Evolutionary conservation across 2,797 vertebrate species (phyloP).

Genomic region (Thamnophis elegans): DNA sequence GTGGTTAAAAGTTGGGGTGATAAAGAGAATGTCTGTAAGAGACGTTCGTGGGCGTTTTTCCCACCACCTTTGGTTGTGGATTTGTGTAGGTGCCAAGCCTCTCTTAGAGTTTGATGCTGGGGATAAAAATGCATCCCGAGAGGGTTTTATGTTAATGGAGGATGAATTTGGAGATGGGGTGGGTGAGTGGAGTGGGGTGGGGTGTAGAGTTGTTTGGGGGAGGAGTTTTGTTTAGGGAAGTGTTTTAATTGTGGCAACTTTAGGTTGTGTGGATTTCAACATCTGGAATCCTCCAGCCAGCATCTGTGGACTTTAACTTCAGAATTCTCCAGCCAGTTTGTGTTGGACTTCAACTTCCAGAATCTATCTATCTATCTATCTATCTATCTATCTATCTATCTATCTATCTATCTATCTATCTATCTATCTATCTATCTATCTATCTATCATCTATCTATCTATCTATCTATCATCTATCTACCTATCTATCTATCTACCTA

Average conservation of each 20-base stretch:
- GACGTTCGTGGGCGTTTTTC: background rate
- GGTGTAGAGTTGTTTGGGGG: background rate
- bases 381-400: too few species aligned
- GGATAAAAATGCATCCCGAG: background rate
- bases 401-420: too few species aligned
- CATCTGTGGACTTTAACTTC: too few species aligned
- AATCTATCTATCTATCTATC: too few species aligned
- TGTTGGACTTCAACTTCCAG: background rate
- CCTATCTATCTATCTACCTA: too few species aligned
- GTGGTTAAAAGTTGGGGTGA: background rate
- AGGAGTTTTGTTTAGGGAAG: background rate
- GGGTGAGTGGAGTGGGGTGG: too few species aligned
- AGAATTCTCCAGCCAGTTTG: background rate
- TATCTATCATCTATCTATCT: too few species aligned
- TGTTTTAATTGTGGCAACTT: background rate
- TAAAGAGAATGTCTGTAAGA: too few species aligned
- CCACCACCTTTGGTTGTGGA: too few species aligned
- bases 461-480: too few species aligned
- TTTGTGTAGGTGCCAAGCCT: background rate
- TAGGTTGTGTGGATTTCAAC: background rate
- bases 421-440: too few species aligned
- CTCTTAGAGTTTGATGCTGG: background rate
- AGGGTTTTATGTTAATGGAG: background rate
- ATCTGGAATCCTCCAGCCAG: background rate
- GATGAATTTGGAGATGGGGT: background rate